Evolutionary conservation across 2,888 invertebrate species (phyloP).

Genomic region (Odontocolon sp.): DNA sequence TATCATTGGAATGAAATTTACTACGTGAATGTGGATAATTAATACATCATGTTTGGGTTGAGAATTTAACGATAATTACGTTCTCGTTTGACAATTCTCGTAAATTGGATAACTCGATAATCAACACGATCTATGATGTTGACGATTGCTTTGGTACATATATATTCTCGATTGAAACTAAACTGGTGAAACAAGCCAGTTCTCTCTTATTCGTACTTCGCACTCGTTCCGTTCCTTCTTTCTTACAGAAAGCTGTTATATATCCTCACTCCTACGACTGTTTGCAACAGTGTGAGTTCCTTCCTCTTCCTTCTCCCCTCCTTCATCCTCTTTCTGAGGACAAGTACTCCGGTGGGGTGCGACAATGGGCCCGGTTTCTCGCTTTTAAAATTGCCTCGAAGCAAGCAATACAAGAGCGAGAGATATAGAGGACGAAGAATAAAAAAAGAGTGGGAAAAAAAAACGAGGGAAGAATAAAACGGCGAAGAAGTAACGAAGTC

Average conservation of each 20-base stretch:
- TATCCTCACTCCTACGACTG: slow-evolving; percentile 1
- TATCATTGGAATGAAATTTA: too few species aligned
- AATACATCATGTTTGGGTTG: too few species aligned
- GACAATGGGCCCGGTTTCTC: slow-evolving; percentile 28
- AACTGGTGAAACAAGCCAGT: too few species aligned
- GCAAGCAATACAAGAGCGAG: not conserved
- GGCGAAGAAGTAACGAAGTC: slow-evolving; percentile 5
- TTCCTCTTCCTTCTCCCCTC: slow-evolving; percentile 4
- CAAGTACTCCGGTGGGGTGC: slow-evolving; percentile 33
- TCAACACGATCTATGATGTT: too few species aligned
- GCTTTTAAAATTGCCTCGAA: slow-evolving; percentile 48
- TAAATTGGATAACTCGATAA: too few species aligned
- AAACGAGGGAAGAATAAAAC: not conserved
- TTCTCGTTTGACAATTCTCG: too few species aligned
- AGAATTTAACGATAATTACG: too few species aligned
- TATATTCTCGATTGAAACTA: too few species aligned
- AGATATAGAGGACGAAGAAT: not conserved
- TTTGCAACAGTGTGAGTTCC: slow-evolving; percentile 21
- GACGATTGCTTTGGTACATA: too few species aligned
- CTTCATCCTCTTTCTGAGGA: not conserved
- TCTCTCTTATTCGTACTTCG: too few species aligned
- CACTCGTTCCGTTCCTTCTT: too few species aligned
- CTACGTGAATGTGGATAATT: too few species aligned
- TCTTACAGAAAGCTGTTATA: slow-evolving; percentile 10
- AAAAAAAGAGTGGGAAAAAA: not conserved